Evolutionary conservation across 2,113 vertebrate genomes (phyloP).

Genomic region (Scortum barcoo): DNA sequence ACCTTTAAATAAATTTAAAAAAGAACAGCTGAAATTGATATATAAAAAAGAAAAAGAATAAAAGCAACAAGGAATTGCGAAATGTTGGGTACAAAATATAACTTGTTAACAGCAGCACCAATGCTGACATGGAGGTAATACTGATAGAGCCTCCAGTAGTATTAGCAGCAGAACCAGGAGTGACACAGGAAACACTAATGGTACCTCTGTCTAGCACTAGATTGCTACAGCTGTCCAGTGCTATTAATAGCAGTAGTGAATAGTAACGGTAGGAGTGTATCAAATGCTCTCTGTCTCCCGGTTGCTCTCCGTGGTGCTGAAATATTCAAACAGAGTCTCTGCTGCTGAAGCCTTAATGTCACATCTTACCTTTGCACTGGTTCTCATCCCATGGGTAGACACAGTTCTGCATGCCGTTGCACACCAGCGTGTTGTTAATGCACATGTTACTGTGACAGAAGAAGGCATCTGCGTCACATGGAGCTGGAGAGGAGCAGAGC

Average conservation of each 20-base stretch:
- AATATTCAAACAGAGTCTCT: too few relatives aligned
- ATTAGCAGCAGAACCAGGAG: not conserved
- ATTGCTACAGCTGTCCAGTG: not conserved
- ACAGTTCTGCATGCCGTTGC: slow-evolving; percentile 98
- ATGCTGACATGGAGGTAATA: not conserved
- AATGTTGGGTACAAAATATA: not conserved
- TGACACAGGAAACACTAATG: not conserved
- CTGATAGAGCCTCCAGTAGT: not conserved
- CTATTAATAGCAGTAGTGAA: not conserved
- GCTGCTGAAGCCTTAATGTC: not conserved
- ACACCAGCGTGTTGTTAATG: slow-evolving; percentile 97
- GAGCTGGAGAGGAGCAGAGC: slow-evolving; percentile 85
- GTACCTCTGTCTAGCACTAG: not conserved
- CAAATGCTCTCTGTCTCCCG: not conserved
- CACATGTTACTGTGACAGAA: slow-evolving; percentile 99
- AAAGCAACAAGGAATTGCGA: not conserved
- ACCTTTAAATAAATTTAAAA: not conserved
- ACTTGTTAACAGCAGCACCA: not conserved
- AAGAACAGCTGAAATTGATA: not conserved
- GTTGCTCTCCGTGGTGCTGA: slow-evolving; percentile 48
- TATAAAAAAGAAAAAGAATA: not conserved
- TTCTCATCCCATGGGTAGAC: slow-evolving; percentile 99
- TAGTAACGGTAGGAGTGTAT: not conserved
- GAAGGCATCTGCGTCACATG: slow-evolving; percentile 95
- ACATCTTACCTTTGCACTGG: slow-evolving; percentile 95